Conservation (phyloP, 2,888 invertebrate species). For the Stegophylla sp. region DNA sequence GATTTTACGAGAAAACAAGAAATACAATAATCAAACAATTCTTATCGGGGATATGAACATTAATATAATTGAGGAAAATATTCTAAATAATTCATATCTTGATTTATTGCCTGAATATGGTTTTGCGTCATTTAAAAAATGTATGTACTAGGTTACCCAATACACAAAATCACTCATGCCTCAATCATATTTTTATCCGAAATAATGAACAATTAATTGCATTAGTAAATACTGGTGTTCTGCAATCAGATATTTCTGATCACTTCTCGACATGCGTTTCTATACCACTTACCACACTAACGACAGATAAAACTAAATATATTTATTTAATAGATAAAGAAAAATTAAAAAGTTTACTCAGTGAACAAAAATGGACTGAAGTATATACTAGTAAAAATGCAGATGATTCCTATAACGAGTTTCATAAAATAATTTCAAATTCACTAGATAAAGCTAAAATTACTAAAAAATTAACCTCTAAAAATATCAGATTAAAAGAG, state of each 20-base stretch:
- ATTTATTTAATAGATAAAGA: background rate
- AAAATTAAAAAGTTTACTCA: background rate
- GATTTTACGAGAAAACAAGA: background rate
- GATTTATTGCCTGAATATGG: conserved; percentile 23
- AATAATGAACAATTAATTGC: background rate
- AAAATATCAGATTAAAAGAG: background rate
- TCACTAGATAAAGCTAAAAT: background rate
- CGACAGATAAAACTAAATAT: background rate
- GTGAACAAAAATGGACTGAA: background rate
- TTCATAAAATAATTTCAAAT: background rate
- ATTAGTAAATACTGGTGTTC: background rate
- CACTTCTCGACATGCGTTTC: background rate
- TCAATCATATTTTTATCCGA: background rate
- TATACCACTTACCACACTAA: background rate
- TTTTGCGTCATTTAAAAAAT: conserved; percentile 2
- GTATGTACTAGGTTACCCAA: background rate
- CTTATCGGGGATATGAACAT: conserved; percentile 21
- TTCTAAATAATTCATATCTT: conserved; percentile 30
- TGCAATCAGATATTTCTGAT: background rate
- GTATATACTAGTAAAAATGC: background rate
- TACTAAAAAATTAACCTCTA: no score
- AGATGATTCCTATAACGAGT: background rate
- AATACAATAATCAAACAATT: conserved; percentile 15
- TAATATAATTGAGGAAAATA: background rate
- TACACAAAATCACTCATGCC: background rate